phyloP scores from a whole-genome alignment of 1,140 invertebrate species.

The Palaemon carinicauda region DNA sequence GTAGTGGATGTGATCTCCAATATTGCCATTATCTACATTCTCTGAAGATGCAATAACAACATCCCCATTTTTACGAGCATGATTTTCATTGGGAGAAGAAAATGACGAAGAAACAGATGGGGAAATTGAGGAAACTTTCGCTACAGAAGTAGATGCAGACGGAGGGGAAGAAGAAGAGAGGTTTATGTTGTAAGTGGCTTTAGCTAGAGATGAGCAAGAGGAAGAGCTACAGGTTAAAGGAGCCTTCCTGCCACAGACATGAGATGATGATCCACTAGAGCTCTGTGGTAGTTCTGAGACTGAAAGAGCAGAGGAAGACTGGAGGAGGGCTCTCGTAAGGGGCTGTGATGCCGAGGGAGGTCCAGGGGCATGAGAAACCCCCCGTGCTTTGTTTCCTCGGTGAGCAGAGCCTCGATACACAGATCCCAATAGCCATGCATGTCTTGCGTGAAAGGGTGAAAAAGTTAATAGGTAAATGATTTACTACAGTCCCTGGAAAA shows the following conservation, averaged over 20 bases:
- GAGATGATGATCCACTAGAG: conserved; percentile 23
- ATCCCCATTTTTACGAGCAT: conserved; percentile 1
- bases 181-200: background rate
- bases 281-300: background rate
- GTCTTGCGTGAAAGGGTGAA: conserved; percentile 32
- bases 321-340: conserved; percentile 7
- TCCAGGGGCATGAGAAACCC: conserved; percentile 7
- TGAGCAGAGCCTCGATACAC: conserved; percentile 48
- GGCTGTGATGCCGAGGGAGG: conserved; percentile 5
- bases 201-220: background rate
- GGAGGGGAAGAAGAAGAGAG: conserved; percentile 5
- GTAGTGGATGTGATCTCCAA: conserved; percentile 28
- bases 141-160: background rate
- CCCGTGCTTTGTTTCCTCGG: conserved; percentile 38
- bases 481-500: background rate
- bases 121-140: conserved; percentile 1
- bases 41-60: conserved; percentile 2
- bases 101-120: conserved; percentile 14
- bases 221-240: background rate
- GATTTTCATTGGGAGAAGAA: conserved; percentile 9
- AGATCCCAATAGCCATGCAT: conserved; percentile 52
- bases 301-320: background rate
- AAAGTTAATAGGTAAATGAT: conserved; percentile 32
- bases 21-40: conserved; percentile 41
- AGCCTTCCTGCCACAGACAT: conserved; percentile 15